Percentiles rank a stretch among this genome's conserved stretches.
Conservation (phyloP, 2,888 invertebrate species). For the Caenorhabditis sulstoni region DNA sequence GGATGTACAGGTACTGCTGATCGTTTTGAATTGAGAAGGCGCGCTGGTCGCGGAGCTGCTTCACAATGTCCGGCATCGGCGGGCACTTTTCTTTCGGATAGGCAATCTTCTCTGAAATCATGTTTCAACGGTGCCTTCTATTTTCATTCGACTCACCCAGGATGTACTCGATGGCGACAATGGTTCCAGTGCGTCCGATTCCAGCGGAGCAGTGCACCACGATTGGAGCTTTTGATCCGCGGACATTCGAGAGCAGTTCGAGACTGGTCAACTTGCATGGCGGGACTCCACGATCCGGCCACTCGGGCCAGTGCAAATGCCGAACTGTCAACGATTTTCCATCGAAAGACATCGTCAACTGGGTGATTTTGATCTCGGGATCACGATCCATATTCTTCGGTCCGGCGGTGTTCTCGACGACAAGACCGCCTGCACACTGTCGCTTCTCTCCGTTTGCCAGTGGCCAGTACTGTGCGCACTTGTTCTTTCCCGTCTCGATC, state of each 20-base stretch:
- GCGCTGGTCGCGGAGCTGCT: constrained; percentile 64
- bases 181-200: constrained; percentile 68
- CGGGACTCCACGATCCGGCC: constrained; percentile 71
- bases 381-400: constrained; percentile 44
- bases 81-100: constrained; percentile 10
- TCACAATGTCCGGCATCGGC: constrained; percentile 66
- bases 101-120: constrained; percentile 28
- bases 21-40: constrained; percentile 70
- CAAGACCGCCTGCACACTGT: not conserved
- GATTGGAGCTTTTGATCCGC: constrained; percentile 66
- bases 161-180: constrained; percentile 70
- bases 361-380: constrained; percentile 41
- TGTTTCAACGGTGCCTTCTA: not conserved
- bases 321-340: constrained; percentile 31
- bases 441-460: constrained; percentile 22
- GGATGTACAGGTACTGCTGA: constrained; percentile 70
- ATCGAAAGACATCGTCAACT: constrained; percentile 9
- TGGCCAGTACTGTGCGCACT: constrained; percentile 84
- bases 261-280: constrained; percentile 51
- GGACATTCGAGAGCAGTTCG: constrained; percentile 63
- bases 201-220: constrained; percentile 71
- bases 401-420: constrained; percentile 42
- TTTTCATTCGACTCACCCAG: constrained; percentile 25
- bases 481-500: constrained; percentile 82
- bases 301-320: constrained; percentile 69